Evolutionary conservation across 2,797 vertebrate species (phyloP).

Genomic region (Notamacropus eugenii): DNA sequence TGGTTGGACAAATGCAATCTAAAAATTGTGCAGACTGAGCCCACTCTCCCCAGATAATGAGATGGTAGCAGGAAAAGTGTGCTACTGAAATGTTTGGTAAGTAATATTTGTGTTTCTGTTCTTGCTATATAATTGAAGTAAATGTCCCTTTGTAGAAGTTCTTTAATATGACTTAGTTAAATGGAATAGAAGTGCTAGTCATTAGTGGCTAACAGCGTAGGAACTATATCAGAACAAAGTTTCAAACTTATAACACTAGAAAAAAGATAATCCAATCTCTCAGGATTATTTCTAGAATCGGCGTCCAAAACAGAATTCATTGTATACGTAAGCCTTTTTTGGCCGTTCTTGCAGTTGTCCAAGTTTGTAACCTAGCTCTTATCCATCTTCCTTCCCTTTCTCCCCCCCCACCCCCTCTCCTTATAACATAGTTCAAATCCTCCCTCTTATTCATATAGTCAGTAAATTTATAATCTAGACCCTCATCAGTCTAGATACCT

Average conservation of each 20-base stretch:
- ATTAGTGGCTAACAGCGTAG: neutral
- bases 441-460: too few species aligned
- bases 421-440: too few species aligned
- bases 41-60: too few species aligned
- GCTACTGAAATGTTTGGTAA: neutral
- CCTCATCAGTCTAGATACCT: too few species aligned
- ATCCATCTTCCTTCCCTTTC: too few species aligned
- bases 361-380: too few species aligned
- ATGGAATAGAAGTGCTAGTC: neutral
- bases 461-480: too few species aligned
- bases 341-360: too few species aligned
- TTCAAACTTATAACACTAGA: neutral
- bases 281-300: neutral
- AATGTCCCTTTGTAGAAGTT: neutral
- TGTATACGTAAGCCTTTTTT: neutral
- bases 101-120: neutral
- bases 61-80: too few species aligned
- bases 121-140: neutral
- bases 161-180: neutral
- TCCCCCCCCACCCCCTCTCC: too few species aligned
- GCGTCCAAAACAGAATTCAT: neutral
- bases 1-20: too few species aligned
- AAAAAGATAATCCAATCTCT: neutral
- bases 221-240: neutral
- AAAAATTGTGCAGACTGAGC: too few species aligned